Evolutionary conservation across 2,888 invertebrate genomes (phyloP).

Genomic region (Iphiclides podalirius): DNA sequence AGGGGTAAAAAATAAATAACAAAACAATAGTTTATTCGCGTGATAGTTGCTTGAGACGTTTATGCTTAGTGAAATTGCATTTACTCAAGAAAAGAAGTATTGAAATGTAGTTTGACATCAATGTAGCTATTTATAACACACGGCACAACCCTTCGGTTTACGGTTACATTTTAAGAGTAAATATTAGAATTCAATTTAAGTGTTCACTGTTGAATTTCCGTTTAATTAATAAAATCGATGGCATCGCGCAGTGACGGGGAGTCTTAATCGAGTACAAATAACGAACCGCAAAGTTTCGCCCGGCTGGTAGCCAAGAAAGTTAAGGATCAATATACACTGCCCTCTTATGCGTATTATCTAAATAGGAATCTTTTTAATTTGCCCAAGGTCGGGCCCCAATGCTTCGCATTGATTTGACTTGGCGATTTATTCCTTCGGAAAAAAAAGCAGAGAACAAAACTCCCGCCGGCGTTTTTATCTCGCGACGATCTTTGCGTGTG

Average conservation of each 20-base stretch:
- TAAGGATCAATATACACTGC: slow-evolving; percentile 23
- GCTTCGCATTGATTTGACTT: slow-evolving; percentile 31
- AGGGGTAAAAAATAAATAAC: too few relatives aligned
- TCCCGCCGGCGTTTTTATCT: slow-evolving; percentile 36
- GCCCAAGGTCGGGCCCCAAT: slow-evolving; percentile 23
- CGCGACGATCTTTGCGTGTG: slow-evolving; percentile 28
- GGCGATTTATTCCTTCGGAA: slow-evolving; percentile 33
- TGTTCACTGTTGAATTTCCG: too few relatives aligned
- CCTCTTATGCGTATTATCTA: slow-evolving; percentile 24
- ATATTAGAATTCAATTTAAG: too few relatives aligned
- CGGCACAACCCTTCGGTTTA: too few relatives aligned
- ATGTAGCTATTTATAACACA: too few relatives aligned
- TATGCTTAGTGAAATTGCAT: too few relatives aligned
- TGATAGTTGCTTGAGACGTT: too few relatives aligned
- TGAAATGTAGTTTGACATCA: too few relatives aligned
- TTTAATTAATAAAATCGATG: slow-evolving; percentile 14
- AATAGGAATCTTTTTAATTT: slow-evolving; percentile 27
- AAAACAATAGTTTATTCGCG: too few relatives aligned
- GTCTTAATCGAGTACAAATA: slow-evolving; percentile 18
- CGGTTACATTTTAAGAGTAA: too few relatives aligned
- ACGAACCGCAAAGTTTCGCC: slow-evolving; percentile 13
- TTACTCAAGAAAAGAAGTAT: too few relatives aligned
- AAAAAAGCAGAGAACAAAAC: slow-evolving; percentile 20
- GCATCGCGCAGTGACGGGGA: slow-evolving; percentile 13
- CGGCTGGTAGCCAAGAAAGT: slow-evolving; percentile 21